A percentile compares a stretch with the other conserved stretches of the same genome.
These are phyloP conservation scores for Dasysyrphus tricinctus DNA, from an alignment of 2,888 invertebrate species.

Conservation along the genomic window DNA sequence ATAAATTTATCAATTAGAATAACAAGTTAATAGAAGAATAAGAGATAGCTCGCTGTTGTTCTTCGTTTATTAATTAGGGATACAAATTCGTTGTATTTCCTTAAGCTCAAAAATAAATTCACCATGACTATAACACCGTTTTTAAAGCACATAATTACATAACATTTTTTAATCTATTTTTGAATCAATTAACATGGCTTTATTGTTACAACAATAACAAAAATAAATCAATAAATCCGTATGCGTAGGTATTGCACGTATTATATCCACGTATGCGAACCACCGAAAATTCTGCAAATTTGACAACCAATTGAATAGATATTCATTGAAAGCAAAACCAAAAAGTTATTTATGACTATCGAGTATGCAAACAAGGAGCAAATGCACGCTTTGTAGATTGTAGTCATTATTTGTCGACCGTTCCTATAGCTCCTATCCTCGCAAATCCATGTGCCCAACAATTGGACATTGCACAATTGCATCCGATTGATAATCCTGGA, in stretches of 20 bases:
- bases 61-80: no score
- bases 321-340: conserved; percentile 48
- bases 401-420: conserved; percentile 54
- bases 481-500: conserved; percentile 66
- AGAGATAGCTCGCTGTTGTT: no score
- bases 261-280: conserved; percentile 6
- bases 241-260: not conserved
- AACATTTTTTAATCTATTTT: not conserved
- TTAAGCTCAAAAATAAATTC: no score
- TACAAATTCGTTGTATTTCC: no score
- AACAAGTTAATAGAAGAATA: no score
- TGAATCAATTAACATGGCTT: not conserved
- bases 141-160: not conserved
- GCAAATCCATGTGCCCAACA: conserved; percentile 58
- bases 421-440: conserved; percentile 17
- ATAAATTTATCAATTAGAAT: no score
- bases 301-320: conserved; percentile 59
- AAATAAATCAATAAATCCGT: not conserved
- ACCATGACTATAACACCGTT: no score
- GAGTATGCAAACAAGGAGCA: conserved; percentile 66
- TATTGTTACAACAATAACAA: not conserved
- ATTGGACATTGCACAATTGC: conserved; percentile 54
- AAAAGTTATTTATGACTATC: conserved; percentile 68
- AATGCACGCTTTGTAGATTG: conserved; percentile 51
- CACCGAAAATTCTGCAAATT: conserved; percentile 36